Percentiles rank a stretch among this genome's conserved stretches.
Conservation (phyloP, 2,797 vertebrate species). For the Macropus fuliginosus region DNA sequence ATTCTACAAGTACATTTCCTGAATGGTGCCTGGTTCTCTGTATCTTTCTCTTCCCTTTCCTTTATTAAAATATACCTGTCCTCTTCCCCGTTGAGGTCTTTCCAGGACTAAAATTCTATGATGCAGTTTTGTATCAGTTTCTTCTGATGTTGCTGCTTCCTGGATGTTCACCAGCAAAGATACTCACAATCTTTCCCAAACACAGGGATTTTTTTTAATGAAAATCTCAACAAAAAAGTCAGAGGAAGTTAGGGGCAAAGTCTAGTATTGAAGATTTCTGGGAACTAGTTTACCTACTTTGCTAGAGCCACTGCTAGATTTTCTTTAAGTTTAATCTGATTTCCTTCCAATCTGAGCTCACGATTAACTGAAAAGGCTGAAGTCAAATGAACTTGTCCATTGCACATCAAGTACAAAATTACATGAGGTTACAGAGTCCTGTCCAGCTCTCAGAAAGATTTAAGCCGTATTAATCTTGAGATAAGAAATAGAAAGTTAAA, state of each 20-base stretch:
- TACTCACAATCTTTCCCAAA: not conserved
- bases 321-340: not conserved
- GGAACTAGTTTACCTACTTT: not conserved
- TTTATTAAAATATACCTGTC: not conserved
- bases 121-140: not conserved
- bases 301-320: not conserved
- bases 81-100: not conserved
- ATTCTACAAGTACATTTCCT: not conserved
- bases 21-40: not conserved
- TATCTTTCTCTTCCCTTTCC: not conserved
- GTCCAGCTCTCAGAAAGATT: not conserved
- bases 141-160: not conserved
- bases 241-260: not conserved
- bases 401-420: not conserved
- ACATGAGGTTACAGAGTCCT: not conserved
- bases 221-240: not conserved
- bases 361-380: not conserved
- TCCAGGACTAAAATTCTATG: not conserved
- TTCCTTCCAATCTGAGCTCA: not conserved
- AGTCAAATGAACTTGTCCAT: not conserved
- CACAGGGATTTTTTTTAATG: not conserved
- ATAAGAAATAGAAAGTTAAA: not conserved
- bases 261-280: not conserved
- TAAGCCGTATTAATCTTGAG: not conserved
- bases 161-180: not conserved